Percentiles rank a stretch among this genome's conserved stretches.
Evolutionary conservation across 2,113 vertebrate genomes (phyloP).

Genomic region (Actenoides lindsayi): DNA sequence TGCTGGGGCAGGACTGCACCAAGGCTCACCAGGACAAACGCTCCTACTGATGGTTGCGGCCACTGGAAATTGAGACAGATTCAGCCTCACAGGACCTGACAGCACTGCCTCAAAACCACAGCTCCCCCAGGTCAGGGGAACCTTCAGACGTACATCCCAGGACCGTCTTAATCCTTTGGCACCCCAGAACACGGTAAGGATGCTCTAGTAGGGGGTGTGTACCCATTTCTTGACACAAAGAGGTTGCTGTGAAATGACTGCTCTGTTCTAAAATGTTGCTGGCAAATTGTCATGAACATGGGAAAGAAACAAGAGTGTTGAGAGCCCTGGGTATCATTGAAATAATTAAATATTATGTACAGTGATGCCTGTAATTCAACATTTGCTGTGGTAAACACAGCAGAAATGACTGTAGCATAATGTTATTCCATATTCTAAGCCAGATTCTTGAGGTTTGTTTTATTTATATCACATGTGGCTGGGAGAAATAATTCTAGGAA

Average conservation of each 20-base stretch:
- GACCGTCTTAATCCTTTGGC: neutral
- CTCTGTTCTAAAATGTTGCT: neutral
- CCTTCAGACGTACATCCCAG: accelerated
- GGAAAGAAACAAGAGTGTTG: conserved; percentile 37
- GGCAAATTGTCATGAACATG: neutral
- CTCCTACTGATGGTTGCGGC: neutral
- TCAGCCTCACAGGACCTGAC: neutral
- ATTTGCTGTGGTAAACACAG: conserved; percentile 47
- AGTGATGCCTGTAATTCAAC: conserved; percentile 35
- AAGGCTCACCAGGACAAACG: neutral
- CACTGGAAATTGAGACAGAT: neutral
- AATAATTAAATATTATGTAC: conserved; percentile 44
- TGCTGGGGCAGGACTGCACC: neutral
- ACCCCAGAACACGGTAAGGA: neutral
- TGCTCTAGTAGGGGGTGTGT: neutral
- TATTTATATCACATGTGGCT: conserved; percentile 60
- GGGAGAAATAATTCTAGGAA: conserved; percentile 32
- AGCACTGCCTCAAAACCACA: neutral
- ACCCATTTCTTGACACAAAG: neutral
- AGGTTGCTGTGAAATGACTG: neutral
- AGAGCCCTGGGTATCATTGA: conserved; percentile 31
- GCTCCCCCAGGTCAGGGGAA: neutral
- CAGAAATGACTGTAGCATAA: conserved; percentile 42
- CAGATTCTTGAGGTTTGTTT: conserved; percentile 61
- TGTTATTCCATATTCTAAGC: conserved; percentile 56